Evolutionary conservation across 2,113 vertebrate genomes (phyloP).

Genomic region (Chinchilla lanigera): DNA sequence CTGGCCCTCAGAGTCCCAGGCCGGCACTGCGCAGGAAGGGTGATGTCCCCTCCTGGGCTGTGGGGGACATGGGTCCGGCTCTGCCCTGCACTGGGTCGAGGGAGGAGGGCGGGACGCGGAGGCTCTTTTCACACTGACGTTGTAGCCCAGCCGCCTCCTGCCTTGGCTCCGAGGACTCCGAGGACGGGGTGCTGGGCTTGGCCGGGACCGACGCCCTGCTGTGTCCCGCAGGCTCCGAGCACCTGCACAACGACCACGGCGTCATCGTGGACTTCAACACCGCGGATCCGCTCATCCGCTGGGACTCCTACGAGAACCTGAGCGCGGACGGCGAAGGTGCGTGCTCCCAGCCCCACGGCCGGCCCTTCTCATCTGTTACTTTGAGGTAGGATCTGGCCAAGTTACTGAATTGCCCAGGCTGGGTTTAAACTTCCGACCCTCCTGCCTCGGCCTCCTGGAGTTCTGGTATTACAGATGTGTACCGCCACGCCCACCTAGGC

Average conservation of each 20-base stretch:
- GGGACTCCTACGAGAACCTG: slow-evolving; percentile 96
- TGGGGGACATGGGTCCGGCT: not conserved
- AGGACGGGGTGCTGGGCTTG: fast-evolving
- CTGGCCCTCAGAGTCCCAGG: not conserved
- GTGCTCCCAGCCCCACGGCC: not conserved
- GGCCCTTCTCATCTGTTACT: not conserved
- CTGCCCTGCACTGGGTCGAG: fast-evolving
- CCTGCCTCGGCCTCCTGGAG: not conserved
- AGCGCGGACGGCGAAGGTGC: slow-evolving; percentile 92
- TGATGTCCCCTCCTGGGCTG: not conserved
- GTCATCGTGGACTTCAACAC: slow-evolving; percentile 94
- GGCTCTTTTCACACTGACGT: fast-evolving
- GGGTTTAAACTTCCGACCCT: not conserved
- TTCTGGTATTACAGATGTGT: not conserved
- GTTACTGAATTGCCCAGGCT: not conserved
- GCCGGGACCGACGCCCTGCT: fast-evolving
- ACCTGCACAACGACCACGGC: slow-evolving; percentile 90
- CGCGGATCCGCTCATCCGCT: slow-evolving; percentile 92
- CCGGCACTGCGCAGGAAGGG: not conserved
- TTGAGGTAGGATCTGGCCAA: not conserved
- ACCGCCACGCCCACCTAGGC: fast-evolving
- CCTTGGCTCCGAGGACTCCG: not conserved
- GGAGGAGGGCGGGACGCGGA: not conserved
- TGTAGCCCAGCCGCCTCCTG: not conserved
- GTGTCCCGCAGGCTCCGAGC: slow-evolving; percentile 87